A percentile compares a stretch with the other conserved stretches of the same genome.
Evolutionary conservation across 2,888 invertebrate species (phyloP).

Genomic region (Epinotia brunnichana): DNA sequence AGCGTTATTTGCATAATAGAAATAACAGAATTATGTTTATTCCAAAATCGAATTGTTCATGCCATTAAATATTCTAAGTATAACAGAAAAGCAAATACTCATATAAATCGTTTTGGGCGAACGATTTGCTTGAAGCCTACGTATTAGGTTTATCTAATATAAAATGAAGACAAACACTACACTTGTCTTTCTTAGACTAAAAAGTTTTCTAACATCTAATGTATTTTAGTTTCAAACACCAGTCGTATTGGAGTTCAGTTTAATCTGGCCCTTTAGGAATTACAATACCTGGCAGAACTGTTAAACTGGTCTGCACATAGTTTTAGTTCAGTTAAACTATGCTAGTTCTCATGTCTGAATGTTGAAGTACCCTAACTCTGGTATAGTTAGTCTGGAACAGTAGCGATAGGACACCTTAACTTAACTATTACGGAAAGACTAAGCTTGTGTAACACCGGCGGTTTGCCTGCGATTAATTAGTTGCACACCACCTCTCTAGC

Average conservation of each 20-base stretch:
- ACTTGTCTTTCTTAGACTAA: not conserved
- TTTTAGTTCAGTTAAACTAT: slow-evolving; percentile 55
- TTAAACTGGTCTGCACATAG: slow-evolving; percentile 54
- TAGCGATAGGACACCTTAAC: not conserved
- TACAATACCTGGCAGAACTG: slow-evolving; percentile 52
- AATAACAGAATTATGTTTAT: too few species aligned
- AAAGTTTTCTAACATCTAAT: not conserved
- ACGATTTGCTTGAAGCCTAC: too few species aligned
- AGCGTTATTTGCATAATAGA: too few species aligned
- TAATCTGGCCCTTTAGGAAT: slow-evolving; percentile 47
- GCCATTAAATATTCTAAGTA: too few species aligned
- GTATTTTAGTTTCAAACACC: not conserved
- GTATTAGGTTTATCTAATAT: too few species aligned
- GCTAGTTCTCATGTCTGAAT: slow-evolving; percentile 52
- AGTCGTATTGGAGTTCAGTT: not conserved
- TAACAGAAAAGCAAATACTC: too few species aligned
- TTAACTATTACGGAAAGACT: too few species aligned
- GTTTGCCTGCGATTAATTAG: too few species aligned
- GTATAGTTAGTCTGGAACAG: slow-evolving; percentile 27
- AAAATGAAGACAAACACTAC: not conserved
- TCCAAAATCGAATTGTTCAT: too few species aligned
- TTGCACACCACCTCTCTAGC: too few species aligned
- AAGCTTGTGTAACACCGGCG: too few species aligned
- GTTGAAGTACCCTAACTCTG: slow-evolving; percentile 57
- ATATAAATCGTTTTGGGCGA: too few species aligned